These are phyloP conservation scores for Caenorhabditis tropicalis DNA, from an alignment of 1,140 invertebrate species.

Conservation along the genomic window DNA sequence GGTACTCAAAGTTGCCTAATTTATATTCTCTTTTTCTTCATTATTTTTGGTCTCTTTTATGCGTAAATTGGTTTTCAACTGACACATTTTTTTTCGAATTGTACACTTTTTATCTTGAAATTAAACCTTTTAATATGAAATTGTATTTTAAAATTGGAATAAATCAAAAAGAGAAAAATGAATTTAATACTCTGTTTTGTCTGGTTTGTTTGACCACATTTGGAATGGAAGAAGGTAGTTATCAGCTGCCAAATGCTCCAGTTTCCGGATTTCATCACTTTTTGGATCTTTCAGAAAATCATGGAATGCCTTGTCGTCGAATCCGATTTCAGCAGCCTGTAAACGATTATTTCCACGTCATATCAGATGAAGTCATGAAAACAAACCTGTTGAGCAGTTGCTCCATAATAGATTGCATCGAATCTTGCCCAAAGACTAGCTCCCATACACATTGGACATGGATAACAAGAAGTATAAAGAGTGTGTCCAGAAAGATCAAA, in stretches of 20 bases:
- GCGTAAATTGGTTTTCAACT: not conserved
- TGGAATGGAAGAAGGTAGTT: conserved; percentile 58
- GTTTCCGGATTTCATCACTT: conserved; percentile 50
- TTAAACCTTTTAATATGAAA: not conserved
- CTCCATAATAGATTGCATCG: conserved; percentile 68
- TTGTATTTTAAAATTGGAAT: not conserved
- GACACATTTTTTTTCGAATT: no score
- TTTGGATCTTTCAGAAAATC: conserved; percentile 67
- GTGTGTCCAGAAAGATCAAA: conserved; percentile 64
- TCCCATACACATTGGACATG: conserved; percentile 72
- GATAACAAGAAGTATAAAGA: conserved; percentile 71
- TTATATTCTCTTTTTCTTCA: not conserved
- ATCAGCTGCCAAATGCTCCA: conserved; percentile 56
- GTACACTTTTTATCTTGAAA: no score
- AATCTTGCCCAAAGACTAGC: conserved; percentile 68
- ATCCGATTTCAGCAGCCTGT: conserved; percentile 63
- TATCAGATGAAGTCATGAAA: not conserved
- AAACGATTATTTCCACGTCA: not conserved
- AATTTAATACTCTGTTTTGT: conserved; percentile 60
- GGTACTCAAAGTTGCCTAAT: conserved; percentile 3
- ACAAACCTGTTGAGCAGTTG: conserved; percentile 62
- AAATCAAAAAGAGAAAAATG: not conserved
- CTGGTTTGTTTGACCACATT: conserved; percentile 57
- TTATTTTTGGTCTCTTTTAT: not conserved
- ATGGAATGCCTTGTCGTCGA: conserved; percentile 68